Conservation (phyloP, 2,797 vertebrate species). For the Leucoraja ocellata region DNA sequence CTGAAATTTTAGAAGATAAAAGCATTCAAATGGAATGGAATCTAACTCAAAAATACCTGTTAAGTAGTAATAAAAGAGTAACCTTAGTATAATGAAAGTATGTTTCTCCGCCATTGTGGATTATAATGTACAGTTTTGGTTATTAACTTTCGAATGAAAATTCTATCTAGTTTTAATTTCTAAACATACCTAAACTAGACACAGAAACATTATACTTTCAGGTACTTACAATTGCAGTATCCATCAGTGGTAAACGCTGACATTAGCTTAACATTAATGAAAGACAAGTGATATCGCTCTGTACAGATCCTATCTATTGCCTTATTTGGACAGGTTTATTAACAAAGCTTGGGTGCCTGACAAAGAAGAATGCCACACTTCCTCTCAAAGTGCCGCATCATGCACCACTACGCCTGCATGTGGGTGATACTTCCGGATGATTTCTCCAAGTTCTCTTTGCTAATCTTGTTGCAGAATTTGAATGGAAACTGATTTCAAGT, state of each 20-base stretch:
- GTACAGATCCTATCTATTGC: conserved; percentile 16
- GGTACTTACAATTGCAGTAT: conserved; percentile 24
- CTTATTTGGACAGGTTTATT: conserved; percentile 34
- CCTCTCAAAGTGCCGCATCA: conserved; percentile 21
- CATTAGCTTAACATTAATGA: conserved; percentile 13
- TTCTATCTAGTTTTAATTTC: not conserved
- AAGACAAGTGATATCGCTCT: not conserved
- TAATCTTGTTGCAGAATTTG: not conserved
- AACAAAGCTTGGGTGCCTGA: conserved; percentile 28
- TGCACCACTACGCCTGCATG: conserved; percentile 34
- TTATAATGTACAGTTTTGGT: not conserved
- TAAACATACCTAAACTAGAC: not conserved
- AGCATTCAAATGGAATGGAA: not conserved
- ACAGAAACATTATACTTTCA: not conserved
- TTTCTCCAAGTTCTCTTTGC: conserved; percentile 9
- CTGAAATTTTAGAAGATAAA: not conserved
- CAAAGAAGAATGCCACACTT: conserved; percentile 23
- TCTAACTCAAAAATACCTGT: not conserved
- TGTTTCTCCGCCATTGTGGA: not conserved
- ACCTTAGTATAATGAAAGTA: not conserved
- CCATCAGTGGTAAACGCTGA: not conserved
- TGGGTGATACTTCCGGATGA: conserved; percentile 5
- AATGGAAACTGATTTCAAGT: conserved; percentile 33
- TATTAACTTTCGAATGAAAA: not conserved
- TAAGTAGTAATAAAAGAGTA: not conserved